Evolutionary conservation across 2,888 invertebrate species (phyloP).

Genomic region (Aleiodes testaceus): DNA sequence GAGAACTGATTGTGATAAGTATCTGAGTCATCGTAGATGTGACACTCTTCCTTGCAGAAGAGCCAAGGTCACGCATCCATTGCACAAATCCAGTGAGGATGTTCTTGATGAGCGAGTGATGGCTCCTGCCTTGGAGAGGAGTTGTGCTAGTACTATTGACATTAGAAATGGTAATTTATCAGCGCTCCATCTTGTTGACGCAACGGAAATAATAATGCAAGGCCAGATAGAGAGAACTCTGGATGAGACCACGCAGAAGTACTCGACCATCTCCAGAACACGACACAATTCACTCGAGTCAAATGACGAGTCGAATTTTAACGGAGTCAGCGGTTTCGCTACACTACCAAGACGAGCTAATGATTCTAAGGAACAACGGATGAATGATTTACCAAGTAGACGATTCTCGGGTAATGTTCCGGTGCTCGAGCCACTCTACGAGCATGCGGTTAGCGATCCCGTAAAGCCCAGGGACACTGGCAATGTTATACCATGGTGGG

Average conservation of each 20-base stretch:
- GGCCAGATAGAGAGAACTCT: constrained; percentile 52
- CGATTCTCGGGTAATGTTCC: constrained; percentile 65
- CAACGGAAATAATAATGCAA: constrained; percentile 63
- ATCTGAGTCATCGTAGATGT: constrained; percentile 53
- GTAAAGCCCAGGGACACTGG: constrained; percentile 61
- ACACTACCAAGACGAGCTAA: constrained; percentile 64
- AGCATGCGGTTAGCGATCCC: constrained; percentile 72
- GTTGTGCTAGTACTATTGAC: constrained; percentile 58
- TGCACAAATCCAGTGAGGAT: constrained; percentile 65
- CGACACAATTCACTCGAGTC: constrained; percentile 61
- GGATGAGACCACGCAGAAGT: constrained; percentile 36
- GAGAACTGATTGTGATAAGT: constrained; percentile 18
- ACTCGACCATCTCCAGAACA: constrained; percentile 49
- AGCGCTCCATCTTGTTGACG: constrained; percentile 57
- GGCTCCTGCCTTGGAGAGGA: constrained; percentile 50
- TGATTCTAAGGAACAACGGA: constrained; percentile 56
- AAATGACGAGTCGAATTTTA: constrained; percentile 49
- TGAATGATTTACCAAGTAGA: constrained; percentile 54
- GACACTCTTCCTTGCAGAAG: constrained; percentile 64
- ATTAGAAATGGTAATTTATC: constrained; percentile 49
- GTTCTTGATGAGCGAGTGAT: constrained; percentile 57
- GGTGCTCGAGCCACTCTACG: constrained; percentile 71
- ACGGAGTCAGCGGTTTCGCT: constrained; percentile 54
- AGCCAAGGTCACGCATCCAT: constrained; percentile 53
- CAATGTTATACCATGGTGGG: constrained; percentile 86